Evolutionary conservation across 1,140 invertebrate species (phyloP).

Genomic region (Achroia grisella): DNA sequence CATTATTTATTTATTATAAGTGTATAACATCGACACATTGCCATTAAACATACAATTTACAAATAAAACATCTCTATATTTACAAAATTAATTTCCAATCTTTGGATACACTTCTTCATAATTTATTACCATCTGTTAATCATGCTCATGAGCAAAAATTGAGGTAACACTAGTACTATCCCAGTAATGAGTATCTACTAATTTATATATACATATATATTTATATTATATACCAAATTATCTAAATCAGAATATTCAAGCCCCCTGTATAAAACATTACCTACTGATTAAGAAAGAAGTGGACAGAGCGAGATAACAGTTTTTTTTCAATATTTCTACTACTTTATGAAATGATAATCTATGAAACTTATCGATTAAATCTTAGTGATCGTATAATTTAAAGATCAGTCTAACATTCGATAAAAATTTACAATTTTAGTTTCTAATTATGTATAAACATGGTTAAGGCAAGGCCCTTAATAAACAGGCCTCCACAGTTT

Average conservation of each 20-base stretch:
- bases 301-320: slow-evolving; percentile 55
- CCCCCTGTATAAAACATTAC: slow-evolving; percentile 56
- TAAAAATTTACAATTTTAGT: slow-evolving; percentile 64
- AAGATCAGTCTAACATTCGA: slow-evolving; percentile 72
- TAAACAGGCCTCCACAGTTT: slow-evolving; percentile 8
- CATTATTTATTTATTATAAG: slow-evolving; percentile 65
- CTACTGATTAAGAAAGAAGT: slow-evolving; percentile 51
- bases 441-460: slow-evolving; percentile 43
- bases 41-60: slow-evolving; percentile 68
- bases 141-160: slow-evolving; percentile 43
- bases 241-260: slow-evolving; percentile 32
- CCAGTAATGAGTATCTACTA: slow-evolving; percentile 14
- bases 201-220: not conserved
- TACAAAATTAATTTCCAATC: slow-evolving; percentile 50
- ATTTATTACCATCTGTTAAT: slow-evolving; percentile 25
- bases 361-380: slow-evolving; percentile 48
- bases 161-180: slow-evolving; percentile 24
- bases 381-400: slow-evolving; percentile 62
- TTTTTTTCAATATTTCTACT: slow-evolving; percentile 40
- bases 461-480: slow-evolving; percentile 37
- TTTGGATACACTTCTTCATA: slow-evolving; percentile 34
- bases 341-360: slow-evolving; percentile 44
- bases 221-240: slow-evolving; percentile 14
- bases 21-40: slow-evolving; percentile 71
- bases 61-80: slow-evolving; percentile 66